A percentile compares a stretch with the other conserved stretches of the same genome.
Conservation (phyloP, 2,113 vertebrate species). For the Phalacrocorax pelagicus region DNA sequence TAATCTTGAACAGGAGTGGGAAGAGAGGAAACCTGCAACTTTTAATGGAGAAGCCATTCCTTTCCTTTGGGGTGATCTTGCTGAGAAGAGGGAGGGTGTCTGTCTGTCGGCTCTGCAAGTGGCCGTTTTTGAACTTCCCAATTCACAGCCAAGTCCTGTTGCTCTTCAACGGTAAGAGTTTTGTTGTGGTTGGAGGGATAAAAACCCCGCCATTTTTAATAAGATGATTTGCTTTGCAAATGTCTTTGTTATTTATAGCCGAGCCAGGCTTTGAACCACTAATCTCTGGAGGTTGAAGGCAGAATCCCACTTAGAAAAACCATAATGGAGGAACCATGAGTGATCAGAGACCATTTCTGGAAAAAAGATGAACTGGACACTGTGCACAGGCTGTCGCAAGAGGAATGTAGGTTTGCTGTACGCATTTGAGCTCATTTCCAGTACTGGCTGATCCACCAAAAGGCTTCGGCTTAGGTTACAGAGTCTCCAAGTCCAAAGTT, state of each 20-base stretch:
- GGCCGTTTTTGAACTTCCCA: conserved; percentile 58
- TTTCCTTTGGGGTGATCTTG: conserved; percentile 58
- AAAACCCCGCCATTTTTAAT: conserved; percentile 52
- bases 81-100: conserved; percentile 59
- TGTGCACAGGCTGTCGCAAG: not conserved
- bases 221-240: conserved; percentile 66
- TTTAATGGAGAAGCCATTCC: conserved; percentile 68
- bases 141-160: conserved; percentile 50
- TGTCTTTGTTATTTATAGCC: conserved; percentile 57
- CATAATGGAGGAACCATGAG: conserved; percentile 53
- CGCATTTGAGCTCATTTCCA: not conserved
- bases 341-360: conserved; percentile 46
- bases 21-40: conserved; percentile 63
- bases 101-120: conserved; percentile 56
- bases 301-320: conserved; percentile 61
- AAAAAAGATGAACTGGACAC: conserved; percentile 49
- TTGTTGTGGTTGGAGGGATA: conserved; percentile 60
- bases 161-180: conserved; percentile 46
- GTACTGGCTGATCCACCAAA: conserved; percentile 18
- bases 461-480: conserved; percentile 21
- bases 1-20: conserved; percentile 38
- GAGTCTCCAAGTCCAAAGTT: conserved; percentile 24
- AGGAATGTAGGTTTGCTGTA: conserved; percentile 35
- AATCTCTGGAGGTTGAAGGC: conserved; percentile 49
- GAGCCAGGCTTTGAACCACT: conserved; percentile 47